phyloP scores from a whole-genome alignment of 2,113 vertebrate genomes.

The Hypomesus transpacificus region DNA sequence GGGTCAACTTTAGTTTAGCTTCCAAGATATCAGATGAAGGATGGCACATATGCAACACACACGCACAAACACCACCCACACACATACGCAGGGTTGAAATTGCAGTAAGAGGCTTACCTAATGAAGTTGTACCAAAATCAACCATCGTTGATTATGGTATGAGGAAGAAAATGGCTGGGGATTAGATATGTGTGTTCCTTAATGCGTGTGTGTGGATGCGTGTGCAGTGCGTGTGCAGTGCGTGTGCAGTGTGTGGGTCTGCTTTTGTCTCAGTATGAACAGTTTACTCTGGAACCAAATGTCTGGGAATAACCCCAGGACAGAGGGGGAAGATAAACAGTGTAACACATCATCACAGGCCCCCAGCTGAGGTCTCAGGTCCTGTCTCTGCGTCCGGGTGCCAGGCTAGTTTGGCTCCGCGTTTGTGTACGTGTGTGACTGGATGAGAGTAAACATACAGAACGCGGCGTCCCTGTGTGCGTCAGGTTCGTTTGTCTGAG shows the following conservation, averaged over 20 bases:
- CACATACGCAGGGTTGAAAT: neutral
- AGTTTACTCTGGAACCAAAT: conserved; percentile 8
- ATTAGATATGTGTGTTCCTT: neutral
- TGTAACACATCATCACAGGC: neutral
- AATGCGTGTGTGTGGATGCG: neutral
- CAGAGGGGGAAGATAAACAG: conserved; percentile 3
- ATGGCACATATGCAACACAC: neutral
- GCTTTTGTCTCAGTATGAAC: neutral
- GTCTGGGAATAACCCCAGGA: neutral
- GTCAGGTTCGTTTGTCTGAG: neutral
- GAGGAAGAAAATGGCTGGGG: too few species aligned
- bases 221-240: neutral
- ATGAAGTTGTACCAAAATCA: neutral
- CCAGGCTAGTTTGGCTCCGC: neutral
- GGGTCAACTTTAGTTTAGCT: neutral
- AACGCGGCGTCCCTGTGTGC: too few species aligned
- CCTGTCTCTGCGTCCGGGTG: neutral
- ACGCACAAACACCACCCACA: neutral
- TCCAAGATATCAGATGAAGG: neutral
- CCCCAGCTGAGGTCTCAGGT: neutral
- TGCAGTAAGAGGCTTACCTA: neutral
- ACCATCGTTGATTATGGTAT: too few species aligned
- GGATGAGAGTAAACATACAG: too few species aligned
- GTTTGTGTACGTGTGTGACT: neutral
- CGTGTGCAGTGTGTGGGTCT: neutral